Base-by-base conservation (phyloP, 2,797 vertebrate species). In the Amphiprion clarkii region DNA sequence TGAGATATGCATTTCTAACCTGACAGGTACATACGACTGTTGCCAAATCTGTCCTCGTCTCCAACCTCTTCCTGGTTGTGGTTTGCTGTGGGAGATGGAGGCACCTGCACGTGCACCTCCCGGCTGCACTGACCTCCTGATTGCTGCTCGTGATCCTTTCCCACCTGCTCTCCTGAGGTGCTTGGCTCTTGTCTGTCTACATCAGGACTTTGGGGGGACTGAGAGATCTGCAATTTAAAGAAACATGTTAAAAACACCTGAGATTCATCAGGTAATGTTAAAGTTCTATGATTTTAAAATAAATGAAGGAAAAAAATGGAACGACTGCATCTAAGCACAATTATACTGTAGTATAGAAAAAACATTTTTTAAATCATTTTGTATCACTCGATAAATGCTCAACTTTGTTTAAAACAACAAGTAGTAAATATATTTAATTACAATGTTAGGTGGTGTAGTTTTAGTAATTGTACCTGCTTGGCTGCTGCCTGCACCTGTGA, bases 21-120 rank as follows among this genome's bases (percentile, higher is more conserved):
- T 92, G 94, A 95, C 88, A 95, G 91, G 90, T 95, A 94, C 93
- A 94, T 94, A 85, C 92, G 94, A 66, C 93, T 94, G 86, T 87
- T 94, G 81, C 89, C 87, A 82, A 94, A 92, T 0, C 91, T 58
- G 61, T 95, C 95, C 33, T 95, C 95, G n/a, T 93, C 94, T 31
- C 75, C 40, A 0, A 74, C 66, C 11, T 95, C 95, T 9, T 96
- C 94, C 74, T 94, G 94, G 87, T 96, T 96, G 91, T 96, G 95
- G 83, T 95, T 94, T 57, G 89, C 89, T 57, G 81, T 65, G 0
- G 92, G 85, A 1, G 87, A 33, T 1, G 88, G 78, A 2, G 89
- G 79, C 13, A 78, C 87, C 78, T 91, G 92, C 23, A 89, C 86
- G 76, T 93, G 92, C 23, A 89, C 86, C 78, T 93, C 92, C 42